Evolutionary conservation across 2,888 invertebrate species (phyloP).

Genomic region (Idaea biselata): DNA sequence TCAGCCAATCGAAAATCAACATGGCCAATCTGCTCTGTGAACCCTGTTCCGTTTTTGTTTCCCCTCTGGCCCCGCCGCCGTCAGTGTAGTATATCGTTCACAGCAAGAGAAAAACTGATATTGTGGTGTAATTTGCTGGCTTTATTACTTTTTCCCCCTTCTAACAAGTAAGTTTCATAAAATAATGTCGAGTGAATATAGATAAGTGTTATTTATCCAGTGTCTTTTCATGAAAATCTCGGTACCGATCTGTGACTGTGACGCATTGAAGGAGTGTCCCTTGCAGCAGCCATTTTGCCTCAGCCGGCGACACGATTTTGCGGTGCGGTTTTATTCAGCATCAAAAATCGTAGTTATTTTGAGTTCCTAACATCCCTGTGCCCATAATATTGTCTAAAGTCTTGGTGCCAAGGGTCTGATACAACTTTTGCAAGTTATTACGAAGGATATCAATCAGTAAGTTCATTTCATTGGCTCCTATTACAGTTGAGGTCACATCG

Average conservation of each 20-base stretch:
- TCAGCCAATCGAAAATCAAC: conserved; percentile 44
- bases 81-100: conserved; percentile 80
- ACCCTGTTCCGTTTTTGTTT: conserved; percentile 80
- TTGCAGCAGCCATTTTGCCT: conserved; percentile 81
- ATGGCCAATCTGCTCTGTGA: conserved; percentile 69
- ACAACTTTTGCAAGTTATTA: conserved; percentile 14
- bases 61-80: conserved; percentile 79
- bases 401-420: conserved; percentile 24
- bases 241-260: conserved; percentile 72
- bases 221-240: conserved; percentile 47
- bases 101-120: conserved; percentile 78
- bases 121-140: conserved; percentile 79
- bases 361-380: conserved; percentile 24
- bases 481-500: conserved; percentile 42
- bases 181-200: conserved; percentile 59
- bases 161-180: conserved; percentile 77
- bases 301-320: conserved; percentile 78
- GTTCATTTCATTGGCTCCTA: conserved; percentile 51
- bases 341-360: conserved; percentile 33
- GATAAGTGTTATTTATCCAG: conserved; percentile 49
- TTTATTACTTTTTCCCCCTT: conserved; percentile 78
- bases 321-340: conserved; percentile 62
- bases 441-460: conserved; percentile 40
- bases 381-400: conserved; percentile 16
- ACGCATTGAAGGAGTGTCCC: conserved; percentile 83